phyloP scores from a whole-genome alignment of 2,888 invertebrate genomes.

The Pterobdella sp. region DNA sequence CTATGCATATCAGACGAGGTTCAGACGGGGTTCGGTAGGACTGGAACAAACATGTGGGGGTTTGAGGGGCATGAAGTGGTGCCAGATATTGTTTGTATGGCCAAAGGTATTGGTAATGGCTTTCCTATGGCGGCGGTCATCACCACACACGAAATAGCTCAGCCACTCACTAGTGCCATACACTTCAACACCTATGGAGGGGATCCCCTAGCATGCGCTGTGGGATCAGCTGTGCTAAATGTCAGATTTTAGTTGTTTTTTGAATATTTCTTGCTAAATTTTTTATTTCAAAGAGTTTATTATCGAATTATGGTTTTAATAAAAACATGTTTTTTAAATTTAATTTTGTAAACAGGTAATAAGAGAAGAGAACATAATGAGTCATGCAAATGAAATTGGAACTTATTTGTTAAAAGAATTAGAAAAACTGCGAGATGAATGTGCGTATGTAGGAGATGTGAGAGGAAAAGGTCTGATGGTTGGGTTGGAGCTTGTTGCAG shows the following conservation, averaged over 20 bases:
- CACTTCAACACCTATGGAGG: conserved; percentile 96
- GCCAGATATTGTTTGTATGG: conserved; percentile 68
- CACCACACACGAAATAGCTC: conserved; percentile 78
- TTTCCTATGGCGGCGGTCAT: conserved; percentile 91
- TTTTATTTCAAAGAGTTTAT: background rate
- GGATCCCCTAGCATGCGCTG: conserved; percentile 79
- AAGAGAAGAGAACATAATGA: conserved; percentile 46
- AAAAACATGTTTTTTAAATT: background rate
- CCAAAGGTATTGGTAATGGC: conserved; percentile 67
- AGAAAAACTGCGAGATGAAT: conserved; percentile 59
- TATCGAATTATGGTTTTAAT: background rate
- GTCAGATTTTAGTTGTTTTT: conserved; percentile 58
- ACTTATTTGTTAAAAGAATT: conserved; percentile 72
- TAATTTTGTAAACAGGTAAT: conserved; percentile 66
- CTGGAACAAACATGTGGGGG: conserved; percentile 93
- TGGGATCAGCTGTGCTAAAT: conserved; percentile 83
- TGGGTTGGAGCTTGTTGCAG: conserved; percentile 74
- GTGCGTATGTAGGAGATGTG: conserved; percentile 75
- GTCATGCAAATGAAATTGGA: conserved; percentile 67
- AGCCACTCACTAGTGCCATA: conserved; percentile 64
- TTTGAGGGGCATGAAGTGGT: conserved; percentile 74
- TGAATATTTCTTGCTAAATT: background rate
- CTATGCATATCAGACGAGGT: conserved; percentile 88
- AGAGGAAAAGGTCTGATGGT: conserved; percentile 94
- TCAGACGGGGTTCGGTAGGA: conserved; percentile 90